phyloP scores from a whole-genome alignment of 2,113 vertebrate species.

The Atherinomorus stipes region DNA sequence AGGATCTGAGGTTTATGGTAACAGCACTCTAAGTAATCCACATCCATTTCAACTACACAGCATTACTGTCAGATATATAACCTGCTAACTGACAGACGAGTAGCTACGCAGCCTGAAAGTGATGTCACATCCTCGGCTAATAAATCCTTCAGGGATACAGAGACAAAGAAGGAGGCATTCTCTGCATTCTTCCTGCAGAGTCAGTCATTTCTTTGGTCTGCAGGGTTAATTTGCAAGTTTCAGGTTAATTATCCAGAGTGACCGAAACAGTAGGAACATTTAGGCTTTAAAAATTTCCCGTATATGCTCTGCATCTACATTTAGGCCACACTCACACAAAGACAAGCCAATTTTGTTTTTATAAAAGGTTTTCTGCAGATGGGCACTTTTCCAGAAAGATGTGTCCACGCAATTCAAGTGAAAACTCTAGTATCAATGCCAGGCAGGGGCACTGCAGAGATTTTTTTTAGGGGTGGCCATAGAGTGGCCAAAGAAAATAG shows the following conservation, averaged over 20 bases:
- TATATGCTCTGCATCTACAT: too few relatives aligned
- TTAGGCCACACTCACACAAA: too few relatives aligned
- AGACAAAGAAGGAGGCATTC: conserved; percentile 26
- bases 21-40: conserved; percentile 47
- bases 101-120: conserved; percentile 2
- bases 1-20: conserved; percentile 54
- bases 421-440: too few relatives aligned
- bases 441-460: too few relatives aligned
- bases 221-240: neutral
- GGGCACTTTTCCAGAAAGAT: too few relatives aligned
- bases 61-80: conserved; percentile 33
- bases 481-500: too few relatives aligned
- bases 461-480: too few relatives aligned
- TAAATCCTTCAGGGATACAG: conserved; percentile 29
- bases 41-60: conserved; percentile 32
- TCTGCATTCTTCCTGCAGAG: conserved; percentile 34
- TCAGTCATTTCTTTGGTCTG: neutral
- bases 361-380: too few relatives aligned
- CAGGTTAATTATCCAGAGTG: neutral
- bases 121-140: conserved; percentile 48
- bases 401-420: too few relatives aligned
- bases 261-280: too few relatives aligned
- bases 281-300: too few relatives aligned
- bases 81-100: conserved; percentile 34
- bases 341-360: too few relatives aligned